phyloP scores from a whole-genome alignment of 2,888 invertebrate species.

The Noctua comes region DNA sequence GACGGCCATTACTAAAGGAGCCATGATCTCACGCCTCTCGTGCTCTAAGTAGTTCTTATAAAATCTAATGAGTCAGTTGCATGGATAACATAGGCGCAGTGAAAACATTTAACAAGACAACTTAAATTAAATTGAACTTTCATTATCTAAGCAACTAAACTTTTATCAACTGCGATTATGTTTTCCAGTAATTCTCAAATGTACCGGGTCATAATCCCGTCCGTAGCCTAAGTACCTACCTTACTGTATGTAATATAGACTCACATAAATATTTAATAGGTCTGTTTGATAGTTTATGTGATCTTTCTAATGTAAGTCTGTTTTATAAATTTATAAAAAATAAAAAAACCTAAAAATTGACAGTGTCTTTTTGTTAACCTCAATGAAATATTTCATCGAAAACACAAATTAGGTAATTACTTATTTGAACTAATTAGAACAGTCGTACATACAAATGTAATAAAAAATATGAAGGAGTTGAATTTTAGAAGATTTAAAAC shows the following conservation, averaged over 20 bases:
- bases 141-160: constrained; percentile 46
- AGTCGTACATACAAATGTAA: too few relatives aligned
- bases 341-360: constrained; percentile 81
- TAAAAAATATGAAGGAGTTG: neutral
- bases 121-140: constrained; percentile 44
- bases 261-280: constrained; percentile 90
- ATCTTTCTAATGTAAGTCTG: constrained; percentile 90
- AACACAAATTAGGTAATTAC: neutral
- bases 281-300: constrained; percentile 90
- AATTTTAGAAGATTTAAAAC: neutral
- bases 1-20: constrained; percentile 95
- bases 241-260: constrained; percentile 90
- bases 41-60: constrained; percentile 86
- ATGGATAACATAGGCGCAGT: constrained; percentile 82
- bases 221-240: constrained; percentile 90
- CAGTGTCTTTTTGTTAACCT: constrained; percentile 51
- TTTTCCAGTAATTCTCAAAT: constrained; percentile 86
- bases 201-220: constrained; percentile 90
- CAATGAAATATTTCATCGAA: neutral
- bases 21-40: constrained; percentile 86
- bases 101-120: constrained; percentile 53
- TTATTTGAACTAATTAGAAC: neutral
- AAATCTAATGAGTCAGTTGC: constrained; percentile 82
- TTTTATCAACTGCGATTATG: constrained; percentile 78
- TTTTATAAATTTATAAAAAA: constrained; percentile 87